Conservation (phyloP, 1,140 invertebrate species). For the Sarcophaga peregrina region DNA sequence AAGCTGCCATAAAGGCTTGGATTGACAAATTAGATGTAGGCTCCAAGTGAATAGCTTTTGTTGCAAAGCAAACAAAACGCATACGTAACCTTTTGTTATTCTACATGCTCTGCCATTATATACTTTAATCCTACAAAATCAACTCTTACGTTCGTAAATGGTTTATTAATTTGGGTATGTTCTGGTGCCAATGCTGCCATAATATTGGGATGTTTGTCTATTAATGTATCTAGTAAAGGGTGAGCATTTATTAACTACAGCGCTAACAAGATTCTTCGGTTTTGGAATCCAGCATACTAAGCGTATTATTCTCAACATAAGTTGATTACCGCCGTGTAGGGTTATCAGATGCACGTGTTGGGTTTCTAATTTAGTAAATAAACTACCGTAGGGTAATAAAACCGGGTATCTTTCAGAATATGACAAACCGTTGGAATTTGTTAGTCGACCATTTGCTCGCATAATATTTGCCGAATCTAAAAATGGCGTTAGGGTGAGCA, state of each 20-base stretch:
- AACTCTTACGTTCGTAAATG: too few relatives aligned
- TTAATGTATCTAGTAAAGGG: too few relatives aligned
- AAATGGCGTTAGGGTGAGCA: not conserved
- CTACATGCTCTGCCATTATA: too few relatives aligned
- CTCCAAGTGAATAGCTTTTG: too few relatives aligned
- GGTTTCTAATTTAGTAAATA: not conserved
- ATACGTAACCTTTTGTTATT: too few relatives aligned
- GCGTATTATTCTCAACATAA: not conserved
- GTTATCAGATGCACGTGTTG: not conserved
- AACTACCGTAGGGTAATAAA: not conserved
- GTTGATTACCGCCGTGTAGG: not conserved
- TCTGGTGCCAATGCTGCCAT: too few relatives aligned
- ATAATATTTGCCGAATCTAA: not conserved
- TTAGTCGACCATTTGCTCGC: not conserved
- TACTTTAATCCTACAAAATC: too few relatives aligned
- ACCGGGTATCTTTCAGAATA: not conserved
- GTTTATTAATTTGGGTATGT: too few relatives aligned
- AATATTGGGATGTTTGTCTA: too few relatives aligned
- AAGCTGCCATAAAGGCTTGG: too few relatives aligned
- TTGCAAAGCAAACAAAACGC: too few relatives aligned
- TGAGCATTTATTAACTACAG: not conserved
- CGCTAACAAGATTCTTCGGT: not conserved
- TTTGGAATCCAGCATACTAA: not conserved
- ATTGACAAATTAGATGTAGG: too few relatives aligned
- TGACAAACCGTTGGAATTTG: not conserved